Percentiles rank a stretch among this genome's conserved stretches.
phyloP scores from a whole-genome alignment of 2,888 invertebrate genomes.

The Amphiduros pacificus region DNA sequence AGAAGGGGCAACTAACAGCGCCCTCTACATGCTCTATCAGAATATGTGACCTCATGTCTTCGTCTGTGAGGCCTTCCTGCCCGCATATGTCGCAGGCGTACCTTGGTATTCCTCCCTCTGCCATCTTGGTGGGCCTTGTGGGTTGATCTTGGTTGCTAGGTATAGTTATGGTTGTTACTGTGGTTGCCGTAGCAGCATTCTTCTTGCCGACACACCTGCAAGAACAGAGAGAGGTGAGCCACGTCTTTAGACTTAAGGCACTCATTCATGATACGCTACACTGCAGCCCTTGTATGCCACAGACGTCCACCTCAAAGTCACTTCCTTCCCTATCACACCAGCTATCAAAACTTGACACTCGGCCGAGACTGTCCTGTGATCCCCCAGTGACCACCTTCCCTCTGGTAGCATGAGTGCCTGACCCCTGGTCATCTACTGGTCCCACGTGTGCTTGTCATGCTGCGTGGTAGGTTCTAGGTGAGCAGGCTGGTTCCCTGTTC shows the following conservation, averaged over 20 bases:
- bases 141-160: neutral
- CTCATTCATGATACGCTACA: too few relatives aligned
- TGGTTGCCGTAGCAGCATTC: neutral
- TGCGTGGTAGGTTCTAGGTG: too few relatives aligned
- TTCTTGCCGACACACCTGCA: neutral
- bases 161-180: neutral
- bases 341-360: too few relatives aligned
- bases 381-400: too few relatives aligned
- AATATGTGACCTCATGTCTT: constrained; percentile 75
- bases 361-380: too few relatives aligned
- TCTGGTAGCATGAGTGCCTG: too few relatives aligned
- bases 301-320: too few relatives aligned
- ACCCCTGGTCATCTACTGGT: too few relatives aligned
- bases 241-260: neutral
- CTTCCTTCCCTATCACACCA: too few relatives aligned
- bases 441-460: too few relatives aligned
- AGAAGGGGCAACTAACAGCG: constrained; percentile 79
- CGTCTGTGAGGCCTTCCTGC: constrained; percentile 70
- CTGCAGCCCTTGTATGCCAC: too few relatives aligned
- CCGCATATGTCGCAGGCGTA: constrained; percentile 78
- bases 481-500: too few relatives aligned
- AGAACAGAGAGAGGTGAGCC: neutral
- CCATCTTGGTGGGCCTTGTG: constrained; percentile 1
- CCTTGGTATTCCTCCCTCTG: constrained; percentile 10
- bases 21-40: constrained; percentile 78